Evolutionary conservation across 2,888 invertebrate species (phyloP), one percentile per base, ranked within the genome.

Genomic region (Panzeria rudis): DNA sequence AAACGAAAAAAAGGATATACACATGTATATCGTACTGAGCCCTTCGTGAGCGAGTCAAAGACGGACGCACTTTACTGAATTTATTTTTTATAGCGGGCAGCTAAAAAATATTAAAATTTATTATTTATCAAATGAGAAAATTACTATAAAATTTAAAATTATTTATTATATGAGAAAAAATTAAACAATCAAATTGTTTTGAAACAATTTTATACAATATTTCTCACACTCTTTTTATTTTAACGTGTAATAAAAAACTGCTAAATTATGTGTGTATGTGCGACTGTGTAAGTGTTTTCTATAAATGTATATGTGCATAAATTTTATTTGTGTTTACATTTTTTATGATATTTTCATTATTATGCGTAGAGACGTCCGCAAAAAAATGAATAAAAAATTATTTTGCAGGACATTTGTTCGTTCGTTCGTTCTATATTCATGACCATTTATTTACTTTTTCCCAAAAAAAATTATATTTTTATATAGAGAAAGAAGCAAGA

Each of bases 361-460:
- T 86, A 86, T 86, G 86, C 86, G 86, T 84, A 76, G 84, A 86
- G 72, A 82, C 78, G 83, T 77, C 62, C 78, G 44, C 50, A 78
- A 68, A 76, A 64, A 64, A 73, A 79, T 35, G 17, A 72, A 81
- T 25, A 35, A 72, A 76, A 81, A 73, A 35, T 59, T 54, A 38
- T 69, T 85, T 82, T 78, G 85, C 85, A 85, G 81, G 78, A 82
- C 82, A 29, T 84, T 80, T 76, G 75, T 75, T 85, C 78, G 81
- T 75, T 79, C 82, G 38, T 84, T 80, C 80, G 75, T 75, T 85
- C 78, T 75, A 76, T 82, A 85, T 85, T 85, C 85, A 85, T 85
- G 85, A 78, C 85, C 85, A 85, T 73, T 73, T 73, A 23, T 32
- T 54, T 29, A 29, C 29, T 29, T 54, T 38, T 38, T 6, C 56